These are phyloP conservation scores for Cydia amplana DNA, from an alignment of 1,140 invertebrate species.

Conservation along the genomic window DNA sequence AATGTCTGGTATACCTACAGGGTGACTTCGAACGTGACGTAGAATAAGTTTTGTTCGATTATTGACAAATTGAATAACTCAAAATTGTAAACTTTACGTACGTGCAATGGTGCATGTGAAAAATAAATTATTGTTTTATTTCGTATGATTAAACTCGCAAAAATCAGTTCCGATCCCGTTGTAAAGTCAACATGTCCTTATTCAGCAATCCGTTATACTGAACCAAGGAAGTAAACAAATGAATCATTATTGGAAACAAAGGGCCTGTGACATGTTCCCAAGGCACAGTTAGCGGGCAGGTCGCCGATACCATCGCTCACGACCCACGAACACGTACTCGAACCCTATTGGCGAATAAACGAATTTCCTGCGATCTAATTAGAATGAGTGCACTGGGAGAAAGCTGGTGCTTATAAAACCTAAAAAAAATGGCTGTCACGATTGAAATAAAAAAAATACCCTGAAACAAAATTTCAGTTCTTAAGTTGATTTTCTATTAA, in stretches of 20 bases:
- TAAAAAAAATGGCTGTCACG: not conserved
- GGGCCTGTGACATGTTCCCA: conserved; percentile 12
- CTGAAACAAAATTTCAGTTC: no score
- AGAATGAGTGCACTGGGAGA: not conserved
- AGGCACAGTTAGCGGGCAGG: conserved; percentile 1
- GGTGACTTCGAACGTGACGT: no score
- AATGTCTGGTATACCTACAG: no score
- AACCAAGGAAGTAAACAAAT: conserved; percentile 7
- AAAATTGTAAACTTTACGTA: no score
- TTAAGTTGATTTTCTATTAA: no score
- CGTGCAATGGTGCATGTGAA: no score
- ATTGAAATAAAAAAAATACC: not conserved
- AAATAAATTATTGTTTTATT: no score
- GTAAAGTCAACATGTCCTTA: no score
- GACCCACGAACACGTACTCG: conserved; percentile 11
- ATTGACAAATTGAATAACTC: no score
- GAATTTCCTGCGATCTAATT: not conserved
- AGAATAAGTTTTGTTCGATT: no score
- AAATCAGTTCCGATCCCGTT: no score
- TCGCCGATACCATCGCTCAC: conserved; percentile 12
- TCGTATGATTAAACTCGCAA: no score
- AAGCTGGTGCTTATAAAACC: not conserved
- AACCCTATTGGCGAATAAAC: conserved; percentile 13
- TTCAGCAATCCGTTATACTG: not conserved
- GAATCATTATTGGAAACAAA: conserved; percentile 19